Evolutionary conservation across 1,140 invertebrate species (phyloP), one percentile per base, ranked within the genome.

Genomic region (Condylostylus longicornis): DNA sequence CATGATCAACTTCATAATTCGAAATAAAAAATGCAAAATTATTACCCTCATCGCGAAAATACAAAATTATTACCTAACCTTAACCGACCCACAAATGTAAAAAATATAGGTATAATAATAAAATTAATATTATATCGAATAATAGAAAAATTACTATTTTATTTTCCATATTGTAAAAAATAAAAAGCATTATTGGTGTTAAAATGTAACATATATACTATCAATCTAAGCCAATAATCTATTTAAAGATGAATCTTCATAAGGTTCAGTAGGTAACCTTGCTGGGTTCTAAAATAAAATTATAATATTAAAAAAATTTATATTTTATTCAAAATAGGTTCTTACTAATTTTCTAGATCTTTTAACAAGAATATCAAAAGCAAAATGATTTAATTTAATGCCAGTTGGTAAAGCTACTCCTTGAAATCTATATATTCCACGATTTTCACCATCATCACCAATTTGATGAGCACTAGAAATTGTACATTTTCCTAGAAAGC

Each of bases 361-460:
- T 10, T 82, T 68, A 30, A 76, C 74, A 18, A 93, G 58, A 33
- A 88, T 69, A 5, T 73, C 65, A 54, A 76, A 91, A 0, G 83
- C 77, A 54, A 83, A 81, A 54, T 88, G 82, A 63, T 89, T 87
- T 1, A 93, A 49, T 13, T 71, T 50, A 36, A 89, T 68, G 20
- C 78, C 78, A 38, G 53, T 67, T 0, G 91, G 90, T 35, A 95
- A 50, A 0, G 86, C 81, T 1, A 95, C 69, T 1, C 88, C 90
- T 65, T 97, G 91, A 49, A 95, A 79, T 48, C 91, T 68, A 51
- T 84, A 82, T n/a, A 91, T 55, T 12, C 62, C 53, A 4, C 72
- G 69, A 1, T 62, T 52, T 2, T 68, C 63, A 1, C 55, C 62
- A 31, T 63, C 59, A 38, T 69, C 65, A 17, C 69, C 61, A 5